A percentile compares a stretch with the other conserved stretches of the same genome.
Conservation (phyloP, 2,888 invertebrate genomes). For the Himalopsyche anomala region DNA sequence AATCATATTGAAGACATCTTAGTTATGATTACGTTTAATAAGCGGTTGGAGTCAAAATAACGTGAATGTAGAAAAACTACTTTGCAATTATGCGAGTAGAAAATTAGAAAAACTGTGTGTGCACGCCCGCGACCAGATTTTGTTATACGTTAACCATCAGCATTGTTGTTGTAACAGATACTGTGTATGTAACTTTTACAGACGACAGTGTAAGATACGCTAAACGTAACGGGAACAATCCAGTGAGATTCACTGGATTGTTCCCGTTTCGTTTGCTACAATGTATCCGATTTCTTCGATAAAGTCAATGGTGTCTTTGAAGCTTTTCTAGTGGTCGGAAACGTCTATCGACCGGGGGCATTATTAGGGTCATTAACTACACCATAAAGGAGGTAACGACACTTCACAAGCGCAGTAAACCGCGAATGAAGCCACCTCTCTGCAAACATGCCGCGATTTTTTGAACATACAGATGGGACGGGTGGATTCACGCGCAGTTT, state of each 20-base stretch:
- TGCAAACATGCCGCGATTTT: slow-evolving; percentile 8
- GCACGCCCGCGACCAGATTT: not conserved
- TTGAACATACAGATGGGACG: not conserved
- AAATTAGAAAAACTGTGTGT: no score
- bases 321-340: not conserved
- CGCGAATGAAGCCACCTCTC: slow-evolving; percentile 29
- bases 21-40: no score
- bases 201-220: not conserved
- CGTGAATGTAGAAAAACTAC: no score
- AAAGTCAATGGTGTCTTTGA: slow-evolving; percentile 34
- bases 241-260: not conserved
- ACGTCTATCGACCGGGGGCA: slow-evolving; percentile 29
- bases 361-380: slow-evolving; percentile 61
- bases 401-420: slow-evolving; percentile 56
- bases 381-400: slow-evolving; percentile 54
- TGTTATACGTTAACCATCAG: not conserved
- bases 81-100: no score
- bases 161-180: not conserved
- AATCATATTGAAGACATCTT: no score
- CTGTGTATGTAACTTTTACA: not conserved
- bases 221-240: not conserved
- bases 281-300: slow-evolving; percentile 38
- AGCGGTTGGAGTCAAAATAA: no score
- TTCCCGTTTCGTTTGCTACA: slow-evolving; percentile 36
- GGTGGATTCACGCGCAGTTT: no score